Percentiles rank a stretch among this genome's conserved stretches.
These are phyloP conservation scores for Sinopyrophorus schimmeli DNA, from an alignment of 2,888 invertebrate genomes.

Conservation along the genomic window DNA sequence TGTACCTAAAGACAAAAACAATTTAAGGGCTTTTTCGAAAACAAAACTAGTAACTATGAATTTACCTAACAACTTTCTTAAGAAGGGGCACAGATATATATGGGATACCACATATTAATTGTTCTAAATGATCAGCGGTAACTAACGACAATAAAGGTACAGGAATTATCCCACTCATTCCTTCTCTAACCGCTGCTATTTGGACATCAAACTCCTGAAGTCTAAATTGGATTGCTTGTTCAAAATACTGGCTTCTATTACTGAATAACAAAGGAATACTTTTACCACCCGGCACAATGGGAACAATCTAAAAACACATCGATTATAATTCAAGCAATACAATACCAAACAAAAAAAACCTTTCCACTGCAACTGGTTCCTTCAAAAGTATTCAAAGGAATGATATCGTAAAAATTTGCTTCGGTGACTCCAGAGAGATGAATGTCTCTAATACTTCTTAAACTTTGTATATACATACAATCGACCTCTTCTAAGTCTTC, in stretches of 20 bases:
- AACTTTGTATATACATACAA: slow-evolving; percentile 61
- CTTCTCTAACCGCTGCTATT: slow-evolving; percentile 63
- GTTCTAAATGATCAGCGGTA: slow-evolving; percentile 63
- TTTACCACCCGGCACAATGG: slow-evolving; percentile 65
- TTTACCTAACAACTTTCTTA: slow-evolving; percentile 64
- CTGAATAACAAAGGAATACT: slow-evolving; percentile 63
- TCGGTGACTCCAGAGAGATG: slow-evolving; percentile 63
- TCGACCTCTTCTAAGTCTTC: slow-evolving; percentile 67
- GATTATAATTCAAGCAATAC: background rate
- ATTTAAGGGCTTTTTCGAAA: background rate
- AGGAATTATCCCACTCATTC: slow-evolving; percentile 67
- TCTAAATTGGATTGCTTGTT: slow-evolving; percentile 62
- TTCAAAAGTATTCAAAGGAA: slow-evolving; percentile 66
- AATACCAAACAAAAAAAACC: slow-evolving; percentile 35
- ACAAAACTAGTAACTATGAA: slow-evolving; percentile 1
- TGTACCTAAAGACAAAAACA: slow-evolving; percentile 55
- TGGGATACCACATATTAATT: slow-evolving; percentile 66
- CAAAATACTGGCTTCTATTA: slow-evolving; percentile 64
- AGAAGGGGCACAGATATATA: slow-evolving; percentile 63
- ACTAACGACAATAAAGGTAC: slow-evolving; percentile 64
- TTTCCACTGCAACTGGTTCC: slow-evolving; percentile 64
- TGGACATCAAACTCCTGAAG: slow-evolving; percentile 66
- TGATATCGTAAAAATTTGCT: slow-evolving; percentile 63
- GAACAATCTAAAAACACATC: slow-evolving; percentile 54
- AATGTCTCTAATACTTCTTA: slow-evolving; percentile 63